Evolutionary conservation across 2,113 vertebrate genomes (phyloP).

Genomic region (Dolichotis patagonum): DNA sequence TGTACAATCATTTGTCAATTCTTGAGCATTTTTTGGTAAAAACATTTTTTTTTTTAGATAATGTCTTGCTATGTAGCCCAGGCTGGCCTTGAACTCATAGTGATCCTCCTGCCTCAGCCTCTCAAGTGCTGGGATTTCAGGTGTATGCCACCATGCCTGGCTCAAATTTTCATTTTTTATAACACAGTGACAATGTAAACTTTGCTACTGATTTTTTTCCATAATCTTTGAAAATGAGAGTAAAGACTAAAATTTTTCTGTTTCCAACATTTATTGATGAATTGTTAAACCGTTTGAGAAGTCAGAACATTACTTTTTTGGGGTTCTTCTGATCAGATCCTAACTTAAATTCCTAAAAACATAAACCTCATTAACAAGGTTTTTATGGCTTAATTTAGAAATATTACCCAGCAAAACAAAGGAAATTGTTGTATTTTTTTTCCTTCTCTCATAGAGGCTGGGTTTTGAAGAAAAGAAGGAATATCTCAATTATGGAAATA

Average conservation of each 20-base stretch:
- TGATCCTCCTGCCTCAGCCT: too few species aligned
- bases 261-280: constrained; percentile 70
- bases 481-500: constrained; percentile 86
- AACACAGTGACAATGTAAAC: constrained; percentile 33
- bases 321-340: constrained; percentile 58
- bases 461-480: constrained; percentile 60
- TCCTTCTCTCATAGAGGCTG: constrained; percentile 63
- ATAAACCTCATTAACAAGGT: constrained; percentile 58
- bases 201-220: constrained; percentile 42
- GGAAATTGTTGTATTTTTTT: constrained; percentile 41
- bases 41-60: too few species aligned
- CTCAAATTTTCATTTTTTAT: constrained; percentile 10
- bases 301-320: constrained; percentile 60
- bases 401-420: constrained; percentile 50
- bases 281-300: constrained; percentile 57
- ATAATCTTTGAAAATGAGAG: constrained; percentile 61
- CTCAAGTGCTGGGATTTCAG: too few species aligned
- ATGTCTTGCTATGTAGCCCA: too few species aligned
- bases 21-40: constrained; percentile 7
- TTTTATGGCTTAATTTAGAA: constrained; percentile 43
- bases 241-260: constrained; percentile 69
- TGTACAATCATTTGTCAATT: constrained; percentile 42
- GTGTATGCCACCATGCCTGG: too few species aligned
- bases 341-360: constrained; percentile 73
- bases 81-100: too few species aligned